phyloP scores from a whole-genome alignment of 1,140 invertebrate genomes.

The Heliconius congener region DNA sequence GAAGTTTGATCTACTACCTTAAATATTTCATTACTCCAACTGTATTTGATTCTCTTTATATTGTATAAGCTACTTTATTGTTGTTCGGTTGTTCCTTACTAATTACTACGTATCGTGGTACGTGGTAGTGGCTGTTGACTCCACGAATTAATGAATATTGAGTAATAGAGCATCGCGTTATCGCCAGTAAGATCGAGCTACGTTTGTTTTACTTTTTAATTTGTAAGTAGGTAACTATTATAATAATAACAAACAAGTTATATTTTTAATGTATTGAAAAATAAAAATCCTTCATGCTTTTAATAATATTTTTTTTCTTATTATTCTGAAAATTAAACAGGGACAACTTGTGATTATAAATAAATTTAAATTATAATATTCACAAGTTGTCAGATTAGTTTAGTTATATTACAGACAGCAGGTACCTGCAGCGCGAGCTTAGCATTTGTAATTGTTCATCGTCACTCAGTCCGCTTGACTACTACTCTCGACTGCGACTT shows the following conservation, averaged over 20 bases:
- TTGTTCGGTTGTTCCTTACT: not conserved
- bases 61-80: not conserved
- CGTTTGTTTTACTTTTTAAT: too few relatives aligned
- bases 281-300: too few relatives aligned
- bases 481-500: not conserved
- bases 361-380: too few relatives aligned
- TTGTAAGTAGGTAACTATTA: too few relatives aligned
- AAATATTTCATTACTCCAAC: not conserved
- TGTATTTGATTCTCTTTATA: not conserved
- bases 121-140: not conserved
- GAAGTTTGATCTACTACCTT: not conserved
- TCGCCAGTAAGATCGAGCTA: not conserved
- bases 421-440: not conserved
- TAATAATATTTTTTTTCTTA: too few relatives aligned
- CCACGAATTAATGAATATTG: not conserved
- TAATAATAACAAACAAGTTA: too few relatives aligned
- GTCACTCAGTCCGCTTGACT: not conserved
- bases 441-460: not conserved
- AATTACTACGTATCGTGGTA: not conserved
- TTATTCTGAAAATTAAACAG: too few relatives aligned
- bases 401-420: too few relatives aligned
- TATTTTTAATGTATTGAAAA: too few relatives aligned
- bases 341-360: too few relatives aligned
- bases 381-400: too few relatives aligned
- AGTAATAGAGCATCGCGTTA: not conserved